These are phyloP conservation scores for Eudasyphora cyanicolor DNA, from an alignment of 2,888 invertebrate species.

Conservation along the genomic window DNA sequence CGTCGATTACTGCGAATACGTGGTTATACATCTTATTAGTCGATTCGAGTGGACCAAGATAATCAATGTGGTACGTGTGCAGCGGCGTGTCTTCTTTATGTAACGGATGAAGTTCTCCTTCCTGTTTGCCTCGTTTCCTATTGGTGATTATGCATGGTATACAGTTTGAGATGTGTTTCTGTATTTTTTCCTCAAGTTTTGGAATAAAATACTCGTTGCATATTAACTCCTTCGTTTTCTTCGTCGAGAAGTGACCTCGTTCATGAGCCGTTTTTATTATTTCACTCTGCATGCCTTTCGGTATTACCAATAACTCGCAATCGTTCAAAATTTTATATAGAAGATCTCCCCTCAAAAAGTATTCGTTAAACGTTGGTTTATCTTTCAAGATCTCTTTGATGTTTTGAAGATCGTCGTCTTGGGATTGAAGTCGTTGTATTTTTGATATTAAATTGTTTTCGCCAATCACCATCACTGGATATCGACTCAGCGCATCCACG, in stretches of 20 bases:
- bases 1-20: too few species aligned
- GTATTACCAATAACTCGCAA: slow-evolving; percentile 47
- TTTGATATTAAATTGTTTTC: slow-evolving; percentile 11
- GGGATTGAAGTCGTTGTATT: slow-evolving; percentile 54
- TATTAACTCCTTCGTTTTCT: slow-evolving; percentile 50
- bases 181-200: slow-evolving; percentile 53
- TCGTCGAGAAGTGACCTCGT: slow-evolving; percentile 46
- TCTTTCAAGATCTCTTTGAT: slow-evolving; percentile 48
- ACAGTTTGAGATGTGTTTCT: slow-evolving; percentile 50
- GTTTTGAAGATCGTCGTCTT: slow-evolving; percentile 48
- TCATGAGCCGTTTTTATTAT: slow-evolving; percentile 55
- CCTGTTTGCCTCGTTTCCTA: too few species aligned
- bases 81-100: slow-evolving; percentile 72
- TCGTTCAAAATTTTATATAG: slow-evolving; percentile 51
- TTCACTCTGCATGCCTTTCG: slow-evolving; percentile 56
- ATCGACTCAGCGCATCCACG: slow-evolving; percentile 62
- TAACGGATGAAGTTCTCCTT: slow-evolving; percentile 71
- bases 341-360: slow-evolving; percentile 29
- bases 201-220: slow-evolving; percentile 57
- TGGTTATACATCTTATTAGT: too few species aligned
- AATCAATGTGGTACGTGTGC: slow-evolving; percentile 70
- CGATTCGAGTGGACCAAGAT: slow-evolving; percentile 52
- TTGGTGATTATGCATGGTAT: slow-evolving; percentile 58
- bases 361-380: slow-evolving; percentile 37
- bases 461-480: slow-evolving; percentile 50